Percentiles rank a stretch among this genome's conserved stretches.
Conservation (phyloP, 2,113 vertebrate species). For the Seriola rivoliana region DNA sequence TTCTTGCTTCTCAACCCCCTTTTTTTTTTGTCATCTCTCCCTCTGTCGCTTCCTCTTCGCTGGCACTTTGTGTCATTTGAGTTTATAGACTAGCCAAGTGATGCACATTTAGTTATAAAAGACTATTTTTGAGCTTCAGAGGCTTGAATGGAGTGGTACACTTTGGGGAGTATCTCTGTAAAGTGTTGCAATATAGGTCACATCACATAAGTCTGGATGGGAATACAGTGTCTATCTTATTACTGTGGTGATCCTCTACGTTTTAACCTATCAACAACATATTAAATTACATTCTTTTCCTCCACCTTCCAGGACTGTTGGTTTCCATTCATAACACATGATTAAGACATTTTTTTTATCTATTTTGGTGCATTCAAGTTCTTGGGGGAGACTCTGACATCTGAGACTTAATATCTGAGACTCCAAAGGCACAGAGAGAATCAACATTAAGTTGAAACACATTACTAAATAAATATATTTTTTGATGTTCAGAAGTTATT, state of each 20-base stretch:
- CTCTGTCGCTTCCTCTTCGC: conserved; percentile 3
- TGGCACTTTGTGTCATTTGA: conserved; percentile 39
- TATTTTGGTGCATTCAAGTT: neutral
- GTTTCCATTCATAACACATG: neutral
- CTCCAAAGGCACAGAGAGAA: neutral
- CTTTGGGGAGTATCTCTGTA: neutral
- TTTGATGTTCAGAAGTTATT: neutral
- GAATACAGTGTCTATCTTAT: neutral
- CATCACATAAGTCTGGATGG: neutral
- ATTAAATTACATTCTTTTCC: neutral
- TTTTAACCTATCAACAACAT: neutral
- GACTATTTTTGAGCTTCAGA: neutral
- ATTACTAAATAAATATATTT: too few relatives aligned
- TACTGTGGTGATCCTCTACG: neutral
- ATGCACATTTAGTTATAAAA: neutral
- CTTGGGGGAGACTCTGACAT: neutral
- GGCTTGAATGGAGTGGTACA: neutral
- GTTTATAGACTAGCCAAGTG: conserved; percentile 25
- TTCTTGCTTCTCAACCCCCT: conserved; percentile 35
- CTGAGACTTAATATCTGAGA: neutral
- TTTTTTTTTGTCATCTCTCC: conserved; percentile 28
- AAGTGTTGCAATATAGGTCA: conserved; percentile 15
- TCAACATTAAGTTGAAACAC: neutral
- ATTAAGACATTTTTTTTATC: neutral
- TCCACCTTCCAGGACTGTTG: neutral